These are phyloP conservation scores for Caenorhabditis macrosperma DNA, from an alignment of 2,888 invertebrate species.

Conservation along the genomic window DNA sequence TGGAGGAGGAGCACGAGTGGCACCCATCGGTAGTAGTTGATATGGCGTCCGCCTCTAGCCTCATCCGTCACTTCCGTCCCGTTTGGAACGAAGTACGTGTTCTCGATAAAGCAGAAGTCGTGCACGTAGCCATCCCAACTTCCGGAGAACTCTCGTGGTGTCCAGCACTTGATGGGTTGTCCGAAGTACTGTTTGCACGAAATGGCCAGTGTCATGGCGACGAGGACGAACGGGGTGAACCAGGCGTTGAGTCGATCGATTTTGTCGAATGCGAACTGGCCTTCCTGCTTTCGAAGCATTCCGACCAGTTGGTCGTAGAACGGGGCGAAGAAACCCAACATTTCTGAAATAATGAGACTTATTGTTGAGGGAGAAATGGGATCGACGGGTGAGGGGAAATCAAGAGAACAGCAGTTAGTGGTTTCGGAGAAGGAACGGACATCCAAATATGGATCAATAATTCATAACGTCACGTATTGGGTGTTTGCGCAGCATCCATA, in stretches of 20 bases:
- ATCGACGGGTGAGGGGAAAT: background rate
- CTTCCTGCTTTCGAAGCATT: constrained; percentile 53
- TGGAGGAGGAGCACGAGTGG: constrained; percentile 50
- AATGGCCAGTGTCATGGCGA: constrained; percentile 48
- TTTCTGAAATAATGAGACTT: constrained; percentile 7
- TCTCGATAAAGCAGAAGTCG: constrained; percentile 57
- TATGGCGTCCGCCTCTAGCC: constrained; percentile 46
- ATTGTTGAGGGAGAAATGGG: background rate
- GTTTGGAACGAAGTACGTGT: constrained; percentile 59
- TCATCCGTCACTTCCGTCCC: constrained; percentile 50
- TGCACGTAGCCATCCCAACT: constrained; percentile 61
- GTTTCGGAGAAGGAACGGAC: background rate
- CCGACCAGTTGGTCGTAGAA: constrained; percentile 46
- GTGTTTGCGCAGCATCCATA: constrained; percentile 1
- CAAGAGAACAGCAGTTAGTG: background rate
- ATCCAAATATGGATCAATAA: background rate
- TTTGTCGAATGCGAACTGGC: constrained; percentile 51
- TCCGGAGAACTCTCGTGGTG: constrained; percentile 53
- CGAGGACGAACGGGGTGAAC: constrained; percentile 53
- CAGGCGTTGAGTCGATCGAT: constrained; percentile 55
- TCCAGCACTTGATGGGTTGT: constrained; percentile 58
- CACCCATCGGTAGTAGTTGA: constrained; percentile 60
- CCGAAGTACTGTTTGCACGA: constrained; percentile 58
- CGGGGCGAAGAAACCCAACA: constrained; percentile 57
- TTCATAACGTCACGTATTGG: background rate